Evolutionary conservation across 2,797 vertebrate species (phyloP).

Genomic region (Melanotaenia trifasciata): DNA sequence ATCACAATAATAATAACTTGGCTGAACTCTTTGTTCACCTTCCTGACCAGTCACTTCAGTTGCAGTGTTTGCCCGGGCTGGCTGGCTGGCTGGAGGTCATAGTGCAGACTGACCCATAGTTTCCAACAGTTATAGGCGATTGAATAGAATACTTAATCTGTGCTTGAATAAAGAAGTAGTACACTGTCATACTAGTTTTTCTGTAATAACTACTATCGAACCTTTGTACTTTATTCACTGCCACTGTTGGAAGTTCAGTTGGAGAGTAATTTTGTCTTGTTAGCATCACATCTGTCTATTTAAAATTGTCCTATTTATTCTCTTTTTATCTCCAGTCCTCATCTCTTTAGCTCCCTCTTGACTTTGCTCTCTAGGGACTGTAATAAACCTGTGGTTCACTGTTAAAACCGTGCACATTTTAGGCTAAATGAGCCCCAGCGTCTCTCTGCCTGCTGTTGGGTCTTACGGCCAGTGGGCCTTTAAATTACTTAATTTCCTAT

Average conservation of each 20-base stretch:
- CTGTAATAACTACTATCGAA: conserved; percentile 33
- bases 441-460: conserved; percentile 66
- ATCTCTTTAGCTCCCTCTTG: conserved; percentile 49
- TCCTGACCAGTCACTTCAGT: background rate
- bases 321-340: conserved; percentile 20
- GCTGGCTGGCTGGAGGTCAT: background rate
- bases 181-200: conserved; percentile 29
- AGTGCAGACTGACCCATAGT: background rate
- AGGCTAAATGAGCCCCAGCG: conserved; percentile 72
- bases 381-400: conserved; percentile 75
- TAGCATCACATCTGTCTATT: conserved; percentile 32
- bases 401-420: conserved; percentile 78
- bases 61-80: background rate
- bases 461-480: conserved; percentile 75
- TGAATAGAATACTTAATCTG: no score
- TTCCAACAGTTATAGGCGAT: background rate
- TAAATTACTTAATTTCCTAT: conserved; percentile 78
- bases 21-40: background rate
- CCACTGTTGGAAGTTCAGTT: conserved; percentile 27
- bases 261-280: conserved; percentile 30
- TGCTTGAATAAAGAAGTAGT: background rate
- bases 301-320: conserved; percentile 39
- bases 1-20: no score
- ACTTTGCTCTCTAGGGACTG: conserved; percentile 44
- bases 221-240: conserved; percentile 14